These are phyloP conservation scores for Takifugu bimaculatus DNA, from an alignment of 2,113 vertebrate species.

Conservation along the genomic window DNA sequence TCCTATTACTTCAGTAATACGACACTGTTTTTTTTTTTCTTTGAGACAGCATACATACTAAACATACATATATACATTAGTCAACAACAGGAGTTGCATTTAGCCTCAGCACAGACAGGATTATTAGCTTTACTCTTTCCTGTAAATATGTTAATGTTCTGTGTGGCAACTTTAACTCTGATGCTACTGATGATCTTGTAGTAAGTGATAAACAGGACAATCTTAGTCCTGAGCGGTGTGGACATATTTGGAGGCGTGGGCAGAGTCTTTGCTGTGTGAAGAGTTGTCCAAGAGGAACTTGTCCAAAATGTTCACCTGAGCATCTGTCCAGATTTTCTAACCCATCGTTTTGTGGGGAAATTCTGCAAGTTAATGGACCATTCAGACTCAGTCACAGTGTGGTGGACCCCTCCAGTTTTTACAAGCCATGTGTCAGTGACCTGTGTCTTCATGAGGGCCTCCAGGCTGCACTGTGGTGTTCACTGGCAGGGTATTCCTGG, in stretches of 20 bases:
- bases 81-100: conserved; percentile 27
- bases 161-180: conserved; percentile 50
- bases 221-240: conserved; percentile 20
- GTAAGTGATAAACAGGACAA: background rate
- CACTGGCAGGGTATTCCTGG: conserved; percentile 44
- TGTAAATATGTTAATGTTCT: conserved; percentile 35
- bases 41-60: background rate
- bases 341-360: conserved; percentile 31
- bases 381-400: conserved; percentile 60
- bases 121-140: conserved; percentile 19
- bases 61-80: background rate
- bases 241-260: conserved; percentile 21
- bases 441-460: conserved; percentile 54
- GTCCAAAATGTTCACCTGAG: conserved; percentile 48
- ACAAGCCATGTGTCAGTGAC: conserved; percentile 57
- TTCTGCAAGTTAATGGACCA: conserved; percentile 58
- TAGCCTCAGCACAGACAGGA: conserved; percentile 23
- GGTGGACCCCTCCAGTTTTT: conserved; percentile 56
- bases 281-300: conserved; percentile 39
- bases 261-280: conserved; percentile 36
- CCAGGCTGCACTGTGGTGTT: conserved; percentile 39
- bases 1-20: conserved; percentile 9
- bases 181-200: conserved; percentile 29
- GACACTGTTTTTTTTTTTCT: conserved; percentile 27
- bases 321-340: conserved; percentile 21